phyloP scores from a whole-genome alignment of 2,888 invertebrate species.

The Sarcophaga rosellei region DNA sequence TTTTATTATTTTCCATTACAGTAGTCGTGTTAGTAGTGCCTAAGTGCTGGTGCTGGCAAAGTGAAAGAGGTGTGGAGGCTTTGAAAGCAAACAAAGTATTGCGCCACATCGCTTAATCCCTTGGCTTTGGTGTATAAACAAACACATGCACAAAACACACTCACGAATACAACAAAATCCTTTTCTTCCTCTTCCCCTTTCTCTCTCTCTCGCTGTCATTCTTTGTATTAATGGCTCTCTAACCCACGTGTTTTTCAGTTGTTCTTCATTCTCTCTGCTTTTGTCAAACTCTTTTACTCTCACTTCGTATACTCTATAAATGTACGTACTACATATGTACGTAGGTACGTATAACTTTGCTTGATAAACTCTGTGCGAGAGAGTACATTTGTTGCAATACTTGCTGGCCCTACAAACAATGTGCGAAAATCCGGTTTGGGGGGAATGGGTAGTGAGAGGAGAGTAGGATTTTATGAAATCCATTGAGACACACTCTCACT shows the following conservation, averaged over 20 bases:
- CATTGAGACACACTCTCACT: constrained; percentile 23
- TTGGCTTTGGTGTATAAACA: constrained; percentile 58
- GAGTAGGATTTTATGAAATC: constrained; percentile 26
- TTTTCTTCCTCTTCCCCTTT: background rate
- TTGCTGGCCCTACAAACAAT: constrained; percentile 48
- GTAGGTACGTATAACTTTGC: constrained; percentile 4
- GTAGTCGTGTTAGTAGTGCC: background rate
- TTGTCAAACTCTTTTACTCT: background rate
- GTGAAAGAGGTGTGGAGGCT: background rate
- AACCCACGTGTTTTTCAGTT: background rate
- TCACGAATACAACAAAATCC: background rate
- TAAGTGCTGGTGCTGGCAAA: background rate
- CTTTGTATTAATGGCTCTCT: background rate
- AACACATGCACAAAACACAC: constrained; percentile 5
- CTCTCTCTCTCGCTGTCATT: constrained; percentile 2
- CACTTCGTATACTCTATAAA: background rate
- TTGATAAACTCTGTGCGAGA: constrained; percentile 21
- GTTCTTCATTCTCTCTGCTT: constrained; percentile 20
- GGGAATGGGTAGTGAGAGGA: background rate
- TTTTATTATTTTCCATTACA: constrained; percentile 1
- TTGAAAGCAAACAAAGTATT: constrained; percentile 17
- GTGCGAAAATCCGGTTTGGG: constrained; percentile 50
- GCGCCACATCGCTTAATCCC: constrained; percentile 65
- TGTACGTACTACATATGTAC: background rate
- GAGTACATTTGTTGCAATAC: constrained; percentile 38